Evolutionary conservation across 2,888 invertebrate species (phyloP).

Genomic region (Syritta pipiens): DNA sequence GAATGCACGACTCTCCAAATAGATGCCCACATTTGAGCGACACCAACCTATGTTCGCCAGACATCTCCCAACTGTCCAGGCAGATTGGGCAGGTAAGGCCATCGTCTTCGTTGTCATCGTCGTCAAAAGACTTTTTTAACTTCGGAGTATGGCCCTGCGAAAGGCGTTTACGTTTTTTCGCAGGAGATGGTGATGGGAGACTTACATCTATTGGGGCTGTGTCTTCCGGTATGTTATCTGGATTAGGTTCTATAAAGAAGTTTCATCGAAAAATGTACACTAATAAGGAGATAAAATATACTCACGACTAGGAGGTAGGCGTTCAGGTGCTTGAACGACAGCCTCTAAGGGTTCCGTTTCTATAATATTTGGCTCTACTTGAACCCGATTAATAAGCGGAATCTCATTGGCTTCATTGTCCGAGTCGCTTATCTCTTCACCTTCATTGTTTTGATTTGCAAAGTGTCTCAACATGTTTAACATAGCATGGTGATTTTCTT

Average conservation of each 20-base stretch:
- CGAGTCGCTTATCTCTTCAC: too few relatives aligned
- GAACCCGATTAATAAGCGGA: too few relatives aligned
- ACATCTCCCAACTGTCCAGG: conserved; percentile 91
- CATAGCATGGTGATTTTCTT: too few relatives aligned
- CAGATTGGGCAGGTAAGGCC: conserved; percentile 92
- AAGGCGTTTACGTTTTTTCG: conserved; percentile 76
- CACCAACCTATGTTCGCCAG: conserved; percentile 91
- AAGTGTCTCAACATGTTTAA: too few relatives aligned
- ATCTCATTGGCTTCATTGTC: too few relatives aligned
- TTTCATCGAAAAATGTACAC: too few relatives aligned
- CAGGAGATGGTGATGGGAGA: conserved; percentile 72
- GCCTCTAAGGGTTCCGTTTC: too few relatives aligned
- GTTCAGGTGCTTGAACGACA: too few relatives aligned
- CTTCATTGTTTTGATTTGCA: too few relatives aligned
- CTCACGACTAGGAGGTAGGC: too few relatives aligned
- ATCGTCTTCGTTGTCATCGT: conserved; percentile 81
- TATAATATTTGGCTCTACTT: too few relatives aligned
- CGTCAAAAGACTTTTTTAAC: conserved; percentile 49
- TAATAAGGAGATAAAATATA: too few relatives aligned
- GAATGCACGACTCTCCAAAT: conserved; percentile 89
- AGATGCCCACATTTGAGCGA: conserved; percentile 95
- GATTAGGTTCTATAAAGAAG: conserved; percentile 15
- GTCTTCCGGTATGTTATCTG: neutral
- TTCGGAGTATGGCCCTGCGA: conserved; percentile 72
- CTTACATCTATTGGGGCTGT: conserved; percentile 28